Base-by-base conservation (phyloP, 2,888 invertebrate species). In the Clunio marinus region DNA sequence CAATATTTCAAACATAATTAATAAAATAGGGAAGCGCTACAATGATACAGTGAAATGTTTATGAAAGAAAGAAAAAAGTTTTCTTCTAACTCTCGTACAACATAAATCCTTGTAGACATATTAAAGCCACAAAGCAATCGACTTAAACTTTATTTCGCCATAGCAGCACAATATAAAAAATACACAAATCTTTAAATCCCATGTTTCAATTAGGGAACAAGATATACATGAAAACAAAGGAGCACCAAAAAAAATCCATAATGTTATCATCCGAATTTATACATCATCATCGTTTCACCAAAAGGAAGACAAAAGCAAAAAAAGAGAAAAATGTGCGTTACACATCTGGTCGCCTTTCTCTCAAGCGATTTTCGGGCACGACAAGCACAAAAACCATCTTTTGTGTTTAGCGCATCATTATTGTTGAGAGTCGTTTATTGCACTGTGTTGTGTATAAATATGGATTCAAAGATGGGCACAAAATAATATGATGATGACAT, bases 241-340 rank as follows among this genome's bases (percentile, higher is more conserved):
- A 45, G 63, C 24, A 28, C 45, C 35, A 27, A 63, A 63, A 63
- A 62, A 63, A 63, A 63, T 63, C 63, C 63, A 63, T 63, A 63
- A 63, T 63, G 63, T 63, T 63, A 63, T 63, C 63, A 63, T 46
- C 63, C 63, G 63, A 63, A 63, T 63, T 63, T 63, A 63, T 63
- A 63, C 63, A 63, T 63, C 63, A 63, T 63, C 63, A 63, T 63
- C 46, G 37, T 62, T 62, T 62, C 35, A 37, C n/a, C 15, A 59
- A 59, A 17, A 58, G 32, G 17, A 5, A 59, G 32, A 59, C n/a
- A n/a, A n/a, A n/a, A n/a, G 46, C 63, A 28, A 45, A 22, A 63
- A 25, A 35, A 27, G 37, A 45, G 25, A 63, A 24, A 63, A 63
- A 46, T 63, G 46, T 63, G 63, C 63, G 63, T 63, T 63, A 3